Base-by-base conservation (phyloP, 2,797 vertebrate species). In the Astyanax mexicanus region DNA sequence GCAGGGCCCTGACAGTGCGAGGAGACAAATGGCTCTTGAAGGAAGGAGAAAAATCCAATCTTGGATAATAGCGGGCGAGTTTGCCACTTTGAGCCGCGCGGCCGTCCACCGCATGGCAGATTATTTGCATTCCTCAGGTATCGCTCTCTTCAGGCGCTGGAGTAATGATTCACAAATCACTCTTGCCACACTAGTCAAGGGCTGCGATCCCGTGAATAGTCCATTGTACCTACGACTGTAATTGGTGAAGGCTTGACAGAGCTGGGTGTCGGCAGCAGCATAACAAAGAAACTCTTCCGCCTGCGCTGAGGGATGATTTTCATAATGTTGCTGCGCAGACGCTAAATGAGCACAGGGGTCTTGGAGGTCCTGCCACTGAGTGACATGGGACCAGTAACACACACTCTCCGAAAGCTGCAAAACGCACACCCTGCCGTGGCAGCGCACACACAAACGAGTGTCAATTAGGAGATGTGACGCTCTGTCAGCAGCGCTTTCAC, bases 111-210 rank as follows among this genome's bases (percentile, higher is more conserved):
- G 92, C 92, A 90, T 92, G 94, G 95, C 94, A 95, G 92, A 93
- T 95, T 96, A 98, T 98, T 98, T 98, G 96, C 96, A 98, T 98
- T 98, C 94, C 95, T 98, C 95, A 96, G 96, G 96, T 98, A 95
- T 94, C 94, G 93, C 95, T 96, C 94, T 94, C 95, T 92, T 94
- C 90, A 94, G 94, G 94, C 93, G 93, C 92, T 94, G 95, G 95
- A 95, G 97, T 98, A 98, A 98, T 96, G 96, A 98, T 97, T 97
- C 96, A 96, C 96, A 98, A 98, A 98, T 98, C 97, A 97, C 95
- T 96, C 95, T 94, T 95, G 94, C 94, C 93, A 94, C 91, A 92
- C 95, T 95, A 97, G 94, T 95, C 95, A 92, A 95, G 96, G 96
- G 96, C 96, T 97, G 95, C 94, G 96, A 97, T 97, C 95, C 95